A percentile compares a stretch with the other conserved stretches of the same genome.
These are phyloP conservation scores for Scolopax mira DNA, from an alignment of 2,113 vertebrate genomes.

Conservation along the genomic window DNA sequence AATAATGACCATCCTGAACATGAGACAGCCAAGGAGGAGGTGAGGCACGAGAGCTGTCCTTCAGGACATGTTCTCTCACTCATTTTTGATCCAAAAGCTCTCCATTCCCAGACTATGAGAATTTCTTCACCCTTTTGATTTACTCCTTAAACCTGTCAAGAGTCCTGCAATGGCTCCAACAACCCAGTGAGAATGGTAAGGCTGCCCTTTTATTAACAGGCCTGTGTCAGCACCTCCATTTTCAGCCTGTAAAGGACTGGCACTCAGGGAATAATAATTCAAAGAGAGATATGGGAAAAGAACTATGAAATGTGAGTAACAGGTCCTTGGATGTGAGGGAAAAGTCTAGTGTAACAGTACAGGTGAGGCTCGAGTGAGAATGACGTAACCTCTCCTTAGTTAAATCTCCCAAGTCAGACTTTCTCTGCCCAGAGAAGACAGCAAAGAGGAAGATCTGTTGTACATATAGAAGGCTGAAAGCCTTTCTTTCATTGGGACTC, in stretches of 20 bases:
- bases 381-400: not conserved
- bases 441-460: not conserved
- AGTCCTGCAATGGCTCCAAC: constrained; percentile 14
- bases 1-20: not conserved
- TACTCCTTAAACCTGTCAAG: constrained; percentile 27
- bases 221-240: constrained; percentile 50
- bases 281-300: constrained; percentile 43
- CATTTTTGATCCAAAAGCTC: constrained; percentile 7
- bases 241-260: constrained; percentile 49
- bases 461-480: not conserved
- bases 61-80: constrained; percentile 30
- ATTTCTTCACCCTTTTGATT: constrained; percentile 53
- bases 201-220: constrained; percentile 38
- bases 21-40: not conserved
- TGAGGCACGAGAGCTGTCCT: constrained; percentile 20
- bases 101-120: constrained; percentile 37
- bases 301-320: constrained; percentile 9
- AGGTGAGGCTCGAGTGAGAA: constrained; percentile 52
- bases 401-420: not conserved
- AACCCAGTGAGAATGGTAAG: not conserved
- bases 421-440: not conserved
- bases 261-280: constrained; percentile 53
- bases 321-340: not conserved
- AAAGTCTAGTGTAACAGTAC: not conserved
- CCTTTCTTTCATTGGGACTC: not conserved